These are phyloP conservation scores for Ceratoteleas bidentatus DNA, from an alignment of 1,140 invertebrate genomes.

Conservation along the genomic window DNA sequence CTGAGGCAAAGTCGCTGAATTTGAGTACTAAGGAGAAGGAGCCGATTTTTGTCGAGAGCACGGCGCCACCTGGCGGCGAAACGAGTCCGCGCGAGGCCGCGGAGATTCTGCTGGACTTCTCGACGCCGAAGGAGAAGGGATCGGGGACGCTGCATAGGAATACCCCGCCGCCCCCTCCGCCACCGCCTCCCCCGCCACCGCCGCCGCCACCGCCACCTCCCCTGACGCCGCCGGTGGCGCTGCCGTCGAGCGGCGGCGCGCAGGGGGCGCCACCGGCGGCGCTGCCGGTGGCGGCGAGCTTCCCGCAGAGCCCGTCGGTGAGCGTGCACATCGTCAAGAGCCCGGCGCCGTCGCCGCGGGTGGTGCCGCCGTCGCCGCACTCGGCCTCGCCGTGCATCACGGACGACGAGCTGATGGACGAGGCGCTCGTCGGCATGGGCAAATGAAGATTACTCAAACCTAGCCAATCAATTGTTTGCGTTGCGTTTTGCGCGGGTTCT, in stretches of 20 bases:
- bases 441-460: conserved; percentile 82
- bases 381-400: conserved; percentile 91
- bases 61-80: conserved; percentile 33
- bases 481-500: conserved; percentile 41
- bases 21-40: conserved; percentile 77
- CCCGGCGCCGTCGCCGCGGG: conserved; percentile 86
- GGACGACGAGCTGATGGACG: conserved; percentile 94
- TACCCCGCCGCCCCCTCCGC: conserved; percentile 80
- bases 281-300: conserved; percentile 55
- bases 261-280: conserved; percentile 18
- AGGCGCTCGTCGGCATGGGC: conserved; percentile 89
- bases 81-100: conserved; percentile 82
- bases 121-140: conserved; percentile 81
- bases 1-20: conserved; percentile 74
- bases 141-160: conserved; percentile 80
- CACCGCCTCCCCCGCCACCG: conserved; percentile 35
- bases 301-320: conserved; percentile 86
- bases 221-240: conserved; percentile 4
- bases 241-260: neutral
- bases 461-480: conserved; percentile 63
- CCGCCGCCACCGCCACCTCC: conserved; percentile 31
- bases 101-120: conserved; percentile 85
- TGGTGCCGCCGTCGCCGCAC: conserved; percentile 86
- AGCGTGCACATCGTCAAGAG: conserved; percentile 90
- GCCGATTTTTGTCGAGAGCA: conserved; percentile 56